phyloP scores from a whole-genome alignment of 2,797 vertebrate genomes.

The Sternotherus odoratus region DNA sequence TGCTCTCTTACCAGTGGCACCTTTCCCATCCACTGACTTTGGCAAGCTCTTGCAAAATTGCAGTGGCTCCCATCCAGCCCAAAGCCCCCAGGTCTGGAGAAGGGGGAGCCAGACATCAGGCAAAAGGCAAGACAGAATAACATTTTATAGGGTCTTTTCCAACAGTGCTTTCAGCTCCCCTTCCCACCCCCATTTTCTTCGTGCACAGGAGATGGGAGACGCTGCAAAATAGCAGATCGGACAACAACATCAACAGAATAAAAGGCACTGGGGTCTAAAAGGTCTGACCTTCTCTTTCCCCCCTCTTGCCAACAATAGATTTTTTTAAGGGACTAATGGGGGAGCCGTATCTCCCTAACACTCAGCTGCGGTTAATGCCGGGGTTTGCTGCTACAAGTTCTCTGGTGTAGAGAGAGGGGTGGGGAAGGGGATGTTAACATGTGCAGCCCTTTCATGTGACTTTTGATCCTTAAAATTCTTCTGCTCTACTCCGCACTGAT shows the following conservation, averaged over 20 bases:
- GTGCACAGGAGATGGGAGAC: background rate
- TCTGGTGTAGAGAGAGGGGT: too few species aligned
- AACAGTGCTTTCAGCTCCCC: background rate
- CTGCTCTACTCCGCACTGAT: too few species aligned
- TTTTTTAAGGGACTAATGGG: background rate
- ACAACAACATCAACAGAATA: background rate
- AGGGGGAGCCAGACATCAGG: background rate
- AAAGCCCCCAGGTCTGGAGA: background rate
- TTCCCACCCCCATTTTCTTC: background rate
- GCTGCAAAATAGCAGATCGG: rapidly evolving
- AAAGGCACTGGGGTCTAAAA: background rate
- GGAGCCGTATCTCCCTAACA: background rate
- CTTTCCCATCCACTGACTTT: background rate
- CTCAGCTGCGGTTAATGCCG: background rate
- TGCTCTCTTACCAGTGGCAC: background rate
- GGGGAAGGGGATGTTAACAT: too few species aligned
- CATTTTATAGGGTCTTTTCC: background rate
- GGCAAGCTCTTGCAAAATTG: background rate
- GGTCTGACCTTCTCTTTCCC: background rate
- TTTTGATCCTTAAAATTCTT: too few species aligned
- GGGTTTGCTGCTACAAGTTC: background rate
- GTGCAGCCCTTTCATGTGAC: background rate
- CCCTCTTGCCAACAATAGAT: background rate
- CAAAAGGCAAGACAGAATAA: background rate
- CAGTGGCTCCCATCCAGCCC: background rate